phyloP scores from a whole-genome alignment of 2,113 vertebrate genomes.

The Andinoacara biseriatus region DNA sequence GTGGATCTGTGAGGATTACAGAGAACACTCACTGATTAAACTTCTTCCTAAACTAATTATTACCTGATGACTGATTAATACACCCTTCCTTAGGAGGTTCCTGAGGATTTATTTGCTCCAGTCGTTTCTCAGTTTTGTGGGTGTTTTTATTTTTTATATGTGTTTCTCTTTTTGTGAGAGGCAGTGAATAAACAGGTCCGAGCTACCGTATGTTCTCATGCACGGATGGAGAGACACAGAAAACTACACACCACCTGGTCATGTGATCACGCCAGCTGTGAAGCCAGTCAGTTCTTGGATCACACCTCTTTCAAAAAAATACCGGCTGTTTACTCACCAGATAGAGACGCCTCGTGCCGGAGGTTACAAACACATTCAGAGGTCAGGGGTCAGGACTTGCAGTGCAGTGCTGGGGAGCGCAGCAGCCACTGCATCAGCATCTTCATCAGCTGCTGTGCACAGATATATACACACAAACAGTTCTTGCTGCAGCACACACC shows the following conservation, averaged over 20 bases:
- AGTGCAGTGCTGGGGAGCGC: background rate
- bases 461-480: too few relatives aligned
- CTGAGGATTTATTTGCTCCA: too few relatives aligned
- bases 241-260: background rate
- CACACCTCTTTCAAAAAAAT: background rate
- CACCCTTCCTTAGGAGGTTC: too few relatives aligned
- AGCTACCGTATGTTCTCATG: background rate
- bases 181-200: background rate
- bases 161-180: background rate
- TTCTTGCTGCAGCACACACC: too few relatives aligned
- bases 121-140: too few relatives aligned
- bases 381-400: background rate
- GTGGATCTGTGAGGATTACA: too few relatives aligned
- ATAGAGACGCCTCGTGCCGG: background rate
- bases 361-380: rapidly evolving
- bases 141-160: rapidly evolving
- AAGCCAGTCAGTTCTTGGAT: background rate
- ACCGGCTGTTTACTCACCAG: background rate
- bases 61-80: too few relatives aligned
- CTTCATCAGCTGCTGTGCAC: too few relatives aligned
- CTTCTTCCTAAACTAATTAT: too few relatives aligned
- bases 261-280: background rate
- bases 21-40: background rate
- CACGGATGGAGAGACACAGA: background rate
- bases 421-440: too few relatives aligned